Base-by-base conservation (phyloP, 1,140 invertebrate genomes). In the Heliconius eleuchia region DNA sequence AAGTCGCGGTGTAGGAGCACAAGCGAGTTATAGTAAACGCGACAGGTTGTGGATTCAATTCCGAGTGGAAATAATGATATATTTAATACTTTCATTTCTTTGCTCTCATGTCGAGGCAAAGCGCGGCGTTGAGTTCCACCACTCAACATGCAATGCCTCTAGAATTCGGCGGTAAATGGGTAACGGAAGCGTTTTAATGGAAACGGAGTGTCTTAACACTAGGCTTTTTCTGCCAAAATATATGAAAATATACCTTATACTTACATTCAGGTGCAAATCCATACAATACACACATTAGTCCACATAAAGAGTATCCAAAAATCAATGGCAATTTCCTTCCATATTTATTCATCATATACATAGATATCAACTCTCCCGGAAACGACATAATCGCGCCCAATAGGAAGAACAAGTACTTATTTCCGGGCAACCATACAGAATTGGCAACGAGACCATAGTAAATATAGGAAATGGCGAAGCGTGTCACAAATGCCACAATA, bases 381-480 rank as follows among this genome's bases (percentile, higher is more conserved):
- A 97, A 96, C 81, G 97, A 97, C 30, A 97, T 95, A 1, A 96
- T 82, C 1, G 96, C 95, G 2, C 96, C 95, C 73, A 96, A 91
- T 9, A 96, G 95, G 83, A 97, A 97, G 85, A 97, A 96, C 13
- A 95, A 90, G 86, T 97, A 97, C 84, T 96, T 94, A 82, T 96
- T 95, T 3, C 97, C 97, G 11, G 96, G 96, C 23, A 98, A 92
- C 72, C 96, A 95, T 1, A 97, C 97, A 2, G 97, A 96, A 84
- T 97, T 97, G 3, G 98, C 93, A 13, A 97, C 96, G 6, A 98
- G 86, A 0, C 97, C 97, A 84, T 98, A 98, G 87, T 97, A 98
- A 8, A 97, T 96, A 82, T 97, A 96, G 2, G 96, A 95, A 70
- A 96, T 95, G 2, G 96, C 95, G 27, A 97, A 95, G 95, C 96